Evolutionary conservation across 1,140 invertebrate species (phyloP).

Genomic region (Cardiocondyla obscurior): DNA sequence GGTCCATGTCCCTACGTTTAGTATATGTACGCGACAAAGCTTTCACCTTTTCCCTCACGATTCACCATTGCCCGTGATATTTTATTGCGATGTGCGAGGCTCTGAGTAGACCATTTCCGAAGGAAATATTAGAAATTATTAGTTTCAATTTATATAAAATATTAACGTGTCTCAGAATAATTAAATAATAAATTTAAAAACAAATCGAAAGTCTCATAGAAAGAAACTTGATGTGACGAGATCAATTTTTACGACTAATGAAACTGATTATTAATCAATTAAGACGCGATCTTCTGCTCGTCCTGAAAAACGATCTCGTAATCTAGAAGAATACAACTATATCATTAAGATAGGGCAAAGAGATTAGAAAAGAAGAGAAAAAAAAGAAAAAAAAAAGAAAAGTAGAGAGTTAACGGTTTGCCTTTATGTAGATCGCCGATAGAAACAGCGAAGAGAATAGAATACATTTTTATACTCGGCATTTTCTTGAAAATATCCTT

Average conservation of each 20-base stretch:
- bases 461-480: constrained; percentile 25
- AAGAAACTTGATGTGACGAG: background rate
- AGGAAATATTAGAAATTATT: constrained; percentile 8
- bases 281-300: background rate
- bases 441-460: background rate
- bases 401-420: background rate
- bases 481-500: constrained; percentile 37
- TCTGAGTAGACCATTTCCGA: background rate
- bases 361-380: background rate
- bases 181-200: background rate
- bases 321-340: constrained; percentile 42
- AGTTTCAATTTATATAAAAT: background rate
- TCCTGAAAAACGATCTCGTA: constrained; percentile 24
- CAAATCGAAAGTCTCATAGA: background rate
- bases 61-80: constrained; percentile 3
- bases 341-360: constrained; percentile 56
- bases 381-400: background rate
- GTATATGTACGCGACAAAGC: constrained; percentile 26
- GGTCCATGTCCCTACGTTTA: constrained; percentile 33
- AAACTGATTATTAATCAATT: background rate
- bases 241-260: background rate
- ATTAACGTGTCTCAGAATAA: background rate
- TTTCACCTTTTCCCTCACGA: constrained; percentile 29
- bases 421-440: constrained; percentile 46
- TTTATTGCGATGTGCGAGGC: background rate